Base-by-base conservation (phyloP, 2,113 vertebrate genomes). In the Clarias batrachus region DNA sequence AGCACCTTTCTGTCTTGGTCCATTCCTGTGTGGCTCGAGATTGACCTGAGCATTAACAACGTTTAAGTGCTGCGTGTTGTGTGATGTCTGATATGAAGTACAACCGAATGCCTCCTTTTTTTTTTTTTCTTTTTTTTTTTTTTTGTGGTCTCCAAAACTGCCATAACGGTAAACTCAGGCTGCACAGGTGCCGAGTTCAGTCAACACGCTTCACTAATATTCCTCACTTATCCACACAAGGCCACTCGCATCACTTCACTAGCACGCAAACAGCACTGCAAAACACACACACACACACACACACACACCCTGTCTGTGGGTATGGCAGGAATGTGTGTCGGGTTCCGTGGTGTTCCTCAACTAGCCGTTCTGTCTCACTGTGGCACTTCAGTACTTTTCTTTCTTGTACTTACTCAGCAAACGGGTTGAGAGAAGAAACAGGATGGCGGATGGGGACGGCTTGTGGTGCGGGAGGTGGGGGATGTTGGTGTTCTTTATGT, bases 141-240 rank as follows among this genome's bases (percentile, higher is more conserved):
- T 54, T 59, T 57, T 85, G 71, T 84, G 74, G 65, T 78, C 79
- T 88, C 76, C 21, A 84, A 87, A 90, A 91, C 90, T 91, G 90
- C 90, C 90, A 88, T 82, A 79, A 85, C 57, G n/a, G 81, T 85
- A 87, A 62, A 85, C 91, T 90, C 86, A 90, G 89, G 88, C 89
- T 86, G 83, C 86, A 86, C 85, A 89, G 83, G 81, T 89, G 86
- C 78, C 83, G 78, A 87, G 86, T 82, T 88, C 73, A 37, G 80
- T 56, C 73, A 79, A 86, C 80, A 83, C 68, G 85, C 84, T 86
- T 85, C 77, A 83, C 83, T 59, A 71, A 59, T 83, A 59, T 37
- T 54, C 68, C 52, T 68, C n/a, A 86, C 23, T 66, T 52, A n/a
- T 66, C 63, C 23, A 7, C 30, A 37, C 7, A 78, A 23, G 70